These are phyloP conservation scores for Urocitellus parryii DNA, from an alignment of 2,113 vertebrate genomes.

Conservation along the genomic window DNA sequence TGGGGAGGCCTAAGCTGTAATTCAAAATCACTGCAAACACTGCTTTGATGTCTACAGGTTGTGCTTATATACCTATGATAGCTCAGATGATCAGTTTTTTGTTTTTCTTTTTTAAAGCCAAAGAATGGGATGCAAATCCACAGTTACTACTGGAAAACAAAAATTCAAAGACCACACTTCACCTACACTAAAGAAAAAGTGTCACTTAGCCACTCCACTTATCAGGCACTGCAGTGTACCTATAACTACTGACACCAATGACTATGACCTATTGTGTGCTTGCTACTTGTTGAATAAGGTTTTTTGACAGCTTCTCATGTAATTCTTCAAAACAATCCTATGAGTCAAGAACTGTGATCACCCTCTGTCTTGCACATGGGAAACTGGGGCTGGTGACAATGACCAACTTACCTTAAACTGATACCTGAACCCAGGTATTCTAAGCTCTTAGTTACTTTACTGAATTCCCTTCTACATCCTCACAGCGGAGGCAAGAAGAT, in stretches of 20 bases:
- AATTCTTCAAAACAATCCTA: slow-evolving; percentile 36
- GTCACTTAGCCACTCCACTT: background rate
- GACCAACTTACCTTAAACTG: background rate
- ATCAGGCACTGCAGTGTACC: background rate
- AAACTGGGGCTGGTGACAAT: background rate
- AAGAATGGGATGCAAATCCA: slow-evolving; percentile 28
- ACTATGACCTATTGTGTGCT: background rate
- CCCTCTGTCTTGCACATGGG: background rate
- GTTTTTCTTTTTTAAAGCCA: background rate
- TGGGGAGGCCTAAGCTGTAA: background rate
- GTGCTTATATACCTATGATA: background rate
- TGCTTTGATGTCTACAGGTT: background rate
- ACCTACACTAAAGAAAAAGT: background rate
- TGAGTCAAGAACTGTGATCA: background rate
- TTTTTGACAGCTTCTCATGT: slow-evolving; percentile 4
- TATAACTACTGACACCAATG: background rate
- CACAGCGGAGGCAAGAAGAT: background rate
- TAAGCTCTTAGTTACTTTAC: slow-evolving; percentile 39
- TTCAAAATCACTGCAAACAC: slow-evolving; percentile 3
- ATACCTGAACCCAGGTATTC: background rate
- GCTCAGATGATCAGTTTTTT: background rate
- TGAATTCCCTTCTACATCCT: background rate
- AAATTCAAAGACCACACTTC: slow-evolving; percentile 18
- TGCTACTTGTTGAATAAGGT: background rate
- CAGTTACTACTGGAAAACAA: background rate